A percentile compares a stretch with the other conserved stretches of the same genome.
Evolutionary conservation across 2,797 vertebrate genomes (phyloP).

Genomic region (Sebastes dallii): DNA sequence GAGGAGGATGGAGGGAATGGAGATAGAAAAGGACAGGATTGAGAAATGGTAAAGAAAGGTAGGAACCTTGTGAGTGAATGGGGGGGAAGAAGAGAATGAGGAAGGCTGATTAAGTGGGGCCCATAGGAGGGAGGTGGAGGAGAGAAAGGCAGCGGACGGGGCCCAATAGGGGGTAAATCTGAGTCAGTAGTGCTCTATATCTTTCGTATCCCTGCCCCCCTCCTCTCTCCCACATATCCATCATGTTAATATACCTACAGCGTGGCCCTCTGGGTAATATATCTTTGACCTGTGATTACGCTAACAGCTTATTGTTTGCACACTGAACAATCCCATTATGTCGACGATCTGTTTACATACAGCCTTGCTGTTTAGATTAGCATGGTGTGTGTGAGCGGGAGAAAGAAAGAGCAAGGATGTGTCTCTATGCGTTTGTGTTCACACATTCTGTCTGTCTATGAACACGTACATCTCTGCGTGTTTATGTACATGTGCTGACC

Average conservation of each 20-base stretch:
- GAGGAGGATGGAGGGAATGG: not conserved
- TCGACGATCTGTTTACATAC: slow-evolving; percentile 79
- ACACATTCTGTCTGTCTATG: slow-evolving; percentile 22
- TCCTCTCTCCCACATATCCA: slow-evolving; percentile 73
- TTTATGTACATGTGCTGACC: slow-evolving; percentile 19
- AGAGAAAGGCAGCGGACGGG: slow-evolving; percentile 47
- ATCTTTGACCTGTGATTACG: slow-evolving; percentile 83
- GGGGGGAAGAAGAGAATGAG: slow-evolving; percentile 24
- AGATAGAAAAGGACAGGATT: slow-evolving; percentile 4
- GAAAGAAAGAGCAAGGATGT: slow-evolving; percentile 22
- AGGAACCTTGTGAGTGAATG: slow-evolving; percentile 6
- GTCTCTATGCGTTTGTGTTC: slow-evolving; percentile 27
- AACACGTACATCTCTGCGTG: slow-evolving; percentile 5
- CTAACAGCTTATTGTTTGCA: slow-evolving; percentile 84
- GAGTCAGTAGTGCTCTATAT: slow-evolving; percentile 73
- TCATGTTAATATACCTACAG: slow-evolving; percentile 80
- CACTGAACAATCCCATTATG: slow-evolving; percentile 84
- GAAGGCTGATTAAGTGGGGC: slow-evolving; percentile 66
- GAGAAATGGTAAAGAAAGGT: slow-evolving; percentile 10
- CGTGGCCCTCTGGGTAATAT: slow-evolving; percentile 77
- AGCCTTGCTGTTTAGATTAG: slow-evolving; percentile 79
- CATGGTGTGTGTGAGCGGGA: slow-evolving; percentile 8
- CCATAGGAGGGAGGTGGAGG: slow-evolving; percentile 43
- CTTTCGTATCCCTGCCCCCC: slow-evolving; percentile 55
- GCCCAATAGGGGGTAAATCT: slow-evolving; percentile 77